phyloP scores from a whole-genome alignment of 2,888 invertebrate genomes.

The Melipona beecheii region DNA sequence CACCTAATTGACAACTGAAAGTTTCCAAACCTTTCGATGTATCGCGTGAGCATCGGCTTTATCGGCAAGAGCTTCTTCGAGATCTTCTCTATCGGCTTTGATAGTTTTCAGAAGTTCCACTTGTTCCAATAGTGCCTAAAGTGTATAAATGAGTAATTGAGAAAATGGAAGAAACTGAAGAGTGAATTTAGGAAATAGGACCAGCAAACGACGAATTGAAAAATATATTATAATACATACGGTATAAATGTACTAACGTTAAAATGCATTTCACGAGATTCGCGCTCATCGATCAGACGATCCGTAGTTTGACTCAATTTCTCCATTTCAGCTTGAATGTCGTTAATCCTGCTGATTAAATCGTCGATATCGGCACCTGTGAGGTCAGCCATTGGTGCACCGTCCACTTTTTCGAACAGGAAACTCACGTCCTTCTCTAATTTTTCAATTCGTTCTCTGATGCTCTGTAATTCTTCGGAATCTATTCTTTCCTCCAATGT shows the following conservation, averaged over 20 bases:
- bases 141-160: neutral
- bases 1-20: too few species aligned
- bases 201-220: too few species aligned
- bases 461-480: constrained; percentile 23
- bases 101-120: constrained; percentile 88
- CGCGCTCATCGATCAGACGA: constrained; percentile 86
- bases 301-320: constrained; percentile 80
- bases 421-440: constrained; percentile 64
- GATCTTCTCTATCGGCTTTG: constrained; percentile 90
- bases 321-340: constrained; percentile 83
- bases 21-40: constrained; percentile 87
- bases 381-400: constrained; percentile 21
- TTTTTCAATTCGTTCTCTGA: constrained; percentile 61
- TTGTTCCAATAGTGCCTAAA: constrained; percentile 87
- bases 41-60: constrained; percentile 90
- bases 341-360: constrained; percentile 81
- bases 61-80: constrained; percentile 90
- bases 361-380: constrained; percentile 74
- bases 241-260: constrained; percentile 82
- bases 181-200: too few species aligned
- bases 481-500: constrained; percentile 26
- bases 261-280: constrained; percentile 85
- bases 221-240: neutral
- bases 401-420: constrained; percentile 71
- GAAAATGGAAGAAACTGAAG: too few species aligned